phyloP scores from a whole-genome alignment of 2,888 invertebrate species.

The Tenthredo distinguenda region DNA sequence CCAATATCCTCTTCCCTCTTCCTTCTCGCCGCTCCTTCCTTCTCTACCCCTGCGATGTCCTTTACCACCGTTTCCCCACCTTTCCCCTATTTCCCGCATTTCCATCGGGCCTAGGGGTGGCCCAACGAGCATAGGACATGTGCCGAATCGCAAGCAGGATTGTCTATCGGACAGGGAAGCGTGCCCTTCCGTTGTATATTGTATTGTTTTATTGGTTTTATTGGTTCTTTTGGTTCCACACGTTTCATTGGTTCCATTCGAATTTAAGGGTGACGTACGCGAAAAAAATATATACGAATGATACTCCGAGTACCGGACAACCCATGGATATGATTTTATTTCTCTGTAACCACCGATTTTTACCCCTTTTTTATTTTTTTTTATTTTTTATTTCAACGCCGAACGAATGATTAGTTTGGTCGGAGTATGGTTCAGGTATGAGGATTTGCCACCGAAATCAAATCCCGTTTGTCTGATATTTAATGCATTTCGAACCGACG shows the following conservation, averaged over 20 bases:
- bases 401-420: too few species aligned
- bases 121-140: constrained; percentile 41
- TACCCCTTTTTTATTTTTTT: too few species aligned
- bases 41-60: constrained; percentile 45
- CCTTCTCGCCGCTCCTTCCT: background rate
- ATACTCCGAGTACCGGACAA: background rate
- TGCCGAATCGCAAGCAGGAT: constrained; percentile 42
- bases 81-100: constrained; percentile 45
- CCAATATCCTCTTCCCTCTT: constrained; percentile 28
- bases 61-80: constrained; percentile 7
- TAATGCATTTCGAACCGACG: constrained; percentile 9
- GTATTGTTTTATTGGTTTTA: constrained; percentile 12
- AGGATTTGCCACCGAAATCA: background rate
- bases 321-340: too few species aligned
- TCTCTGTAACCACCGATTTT: too few species aligned
- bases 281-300: background rate
- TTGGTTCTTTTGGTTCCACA: background rate
- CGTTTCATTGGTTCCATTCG: background rate
- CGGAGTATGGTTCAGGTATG: too few species aligned
- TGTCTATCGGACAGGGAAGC: constrained; percentile 9
- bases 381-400: background rate
- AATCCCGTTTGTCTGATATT: constrained; percentile 28
- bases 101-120: constrained; percentile 26
- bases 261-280: background rate
- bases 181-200: constrained; percentile 4